Percentiles rank a stretch among this genome's conserved stretches.
Conservation (phyloP, 2,888 invertebrate species). For the Ellobium chinense region DNA sequence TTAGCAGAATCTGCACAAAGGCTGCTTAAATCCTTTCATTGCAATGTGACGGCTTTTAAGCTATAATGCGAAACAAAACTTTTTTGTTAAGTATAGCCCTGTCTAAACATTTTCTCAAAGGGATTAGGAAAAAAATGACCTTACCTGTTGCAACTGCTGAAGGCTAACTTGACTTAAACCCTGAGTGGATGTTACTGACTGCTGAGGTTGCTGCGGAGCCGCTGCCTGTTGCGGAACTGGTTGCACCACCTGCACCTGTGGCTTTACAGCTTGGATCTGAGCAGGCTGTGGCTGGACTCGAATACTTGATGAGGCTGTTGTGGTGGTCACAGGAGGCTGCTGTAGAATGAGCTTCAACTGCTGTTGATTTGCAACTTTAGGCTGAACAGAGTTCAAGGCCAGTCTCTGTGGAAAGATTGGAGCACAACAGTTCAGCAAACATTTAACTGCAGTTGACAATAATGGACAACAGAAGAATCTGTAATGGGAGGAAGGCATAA, state of each 20-base stretch:
- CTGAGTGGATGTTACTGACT: conserved; percentile 37
- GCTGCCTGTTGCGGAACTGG: conserved; percentile 36
- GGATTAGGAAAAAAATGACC: too few relatives aligned
- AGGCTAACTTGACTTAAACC: conserved; percentile 61
- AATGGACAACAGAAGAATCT: too few relatives aligned
- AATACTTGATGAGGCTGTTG: conserved; percentile 22
- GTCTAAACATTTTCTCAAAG: not conserved
- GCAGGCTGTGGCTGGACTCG: conserved; percentile 39
- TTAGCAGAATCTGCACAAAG: too few relatives aligned
- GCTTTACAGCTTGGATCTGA: conserved; percentile 16
- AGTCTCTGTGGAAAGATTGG: conserved; percentile 1
- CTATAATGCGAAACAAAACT: too few relatives aligned
- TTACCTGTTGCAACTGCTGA: conserved; percentile 75
- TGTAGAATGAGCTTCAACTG: conserved; percentile 66
- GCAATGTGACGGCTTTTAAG: too few relatives aligned
- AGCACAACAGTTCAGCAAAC: too few relatives aligned
- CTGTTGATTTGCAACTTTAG: conserved; percentile 52
- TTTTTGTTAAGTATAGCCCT: too few relatives aligned
- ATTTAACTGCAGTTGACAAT: too few relatives aligned
- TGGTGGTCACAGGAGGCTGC: conserved; percentile 54
- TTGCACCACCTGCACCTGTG: conserved; percentile 35
- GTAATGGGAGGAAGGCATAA: too few relatives aligned
- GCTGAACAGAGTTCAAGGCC: conserved; percentile 5
- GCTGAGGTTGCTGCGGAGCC: conserved; percentile 15
- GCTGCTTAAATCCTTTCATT: too few relatives aligned